A percentile compares a stretch with the other conserved stretches of the same genome.
phyloP scores from a whole-genome alignment of 2,888 invertebrate species.

The Ditula angustiorana region DNA sequence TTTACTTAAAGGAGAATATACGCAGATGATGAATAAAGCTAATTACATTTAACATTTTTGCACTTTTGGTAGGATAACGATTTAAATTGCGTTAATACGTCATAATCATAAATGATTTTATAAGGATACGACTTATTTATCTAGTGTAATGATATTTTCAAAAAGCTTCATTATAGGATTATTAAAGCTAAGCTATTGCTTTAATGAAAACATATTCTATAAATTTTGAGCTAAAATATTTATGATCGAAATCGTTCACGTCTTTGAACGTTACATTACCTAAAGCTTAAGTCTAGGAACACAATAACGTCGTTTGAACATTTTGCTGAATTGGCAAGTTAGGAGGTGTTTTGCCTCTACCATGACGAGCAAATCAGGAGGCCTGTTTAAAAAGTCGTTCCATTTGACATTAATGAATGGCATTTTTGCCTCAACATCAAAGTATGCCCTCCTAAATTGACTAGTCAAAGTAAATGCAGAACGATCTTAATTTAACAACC shows the following conservation, averaged over 20 bases:
- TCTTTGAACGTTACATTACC: background rate
- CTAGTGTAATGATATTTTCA: background rate
- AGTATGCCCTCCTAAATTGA: background rate
- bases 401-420: background rate
- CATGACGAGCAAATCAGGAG: background rate
- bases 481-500: constrained; percentile 2
- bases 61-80: too few relatives aligned
- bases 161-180: background rate
- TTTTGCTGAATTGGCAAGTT: constrained; percentile 22
- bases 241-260: constrained; percentile 2
- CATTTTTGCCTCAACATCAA: background rate
- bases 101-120: background rate
- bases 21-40: too few relatives aligned
- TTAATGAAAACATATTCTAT: constrained; percentile 2
- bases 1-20: too few relatives aligned
- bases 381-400: too few relatives aligned
- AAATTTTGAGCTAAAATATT: constrained; percentile 12
- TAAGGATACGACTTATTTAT: background rate
- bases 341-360: background rate
- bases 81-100: background rate
- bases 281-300: constrained; percentile 26
- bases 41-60: too few relatives aligned
- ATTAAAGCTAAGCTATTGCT: constrained; percentile 1
- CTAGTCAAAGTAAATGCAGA: background rate
- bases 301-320: constrained; percentile 19